Base-by-base conservation (phyloP, 1,140 invertebrate genomes). In the Grapholita molesta region DNA sequence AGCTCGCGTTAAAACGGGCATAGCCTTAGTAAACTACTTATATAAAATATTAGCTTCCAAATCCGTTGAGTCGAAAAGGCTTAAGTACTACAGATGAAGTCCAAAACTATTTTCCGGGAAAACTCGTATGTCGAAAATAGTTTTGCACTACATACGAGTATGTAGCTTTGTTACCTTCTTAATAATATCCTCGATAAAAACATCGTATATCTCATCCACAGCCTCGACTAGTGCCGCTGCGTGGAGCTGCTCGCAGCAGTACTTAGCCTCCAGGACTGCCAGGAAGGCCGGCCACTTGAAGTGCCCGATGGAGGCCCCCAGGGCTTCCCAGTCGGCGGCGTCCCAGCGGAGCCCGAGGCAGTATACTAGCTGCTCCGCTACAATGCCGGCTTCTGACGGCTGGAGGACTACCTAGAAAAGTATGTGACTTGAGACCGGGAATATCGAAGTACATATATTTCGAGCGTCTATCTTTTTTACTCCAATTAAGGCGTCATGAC, bases 171-270 rank as follows among this genome's bases (percentile, higher is more conserved):
- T 78, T 86, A 95, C 95, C 93, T 96, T 96, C 89, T 96, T 96
- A n/a, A 97, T 94, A 35, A 96, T 95, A 91, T 97, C 96, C 67
- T 95, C 94, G 48, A 97, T 94, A 67, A 96, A 96, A n/a, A 94
- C 95, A 74, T 96, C 94, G 79, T 95, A 95, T 15, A 97, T 92
- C 76, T 96, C 95, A 57, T 95, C 93, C 1, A 97, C 94, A 2
- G 95, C 95, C 91, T 96, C 95, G 0, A 93, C 89, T 5, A 97
- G 79, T 0, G 95, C 95, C 38, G 93, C 92, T 11, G 86, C 80
- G 78, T 95, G 94, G 38, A 94, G 79, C 25, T 91, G 92, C 38
- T 92, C 92, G 67, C 93, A 92, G 33, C 94, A 92, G 79, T 95
- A 96, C 73, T 94, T 94, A 15, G 94, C 94, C 80, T 96, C 95